These are phyloP conservation scores for Bombylius discolor DNA, from an alignment of 2,888 invertebrate species.

Conservation along the genomic window DNA sequence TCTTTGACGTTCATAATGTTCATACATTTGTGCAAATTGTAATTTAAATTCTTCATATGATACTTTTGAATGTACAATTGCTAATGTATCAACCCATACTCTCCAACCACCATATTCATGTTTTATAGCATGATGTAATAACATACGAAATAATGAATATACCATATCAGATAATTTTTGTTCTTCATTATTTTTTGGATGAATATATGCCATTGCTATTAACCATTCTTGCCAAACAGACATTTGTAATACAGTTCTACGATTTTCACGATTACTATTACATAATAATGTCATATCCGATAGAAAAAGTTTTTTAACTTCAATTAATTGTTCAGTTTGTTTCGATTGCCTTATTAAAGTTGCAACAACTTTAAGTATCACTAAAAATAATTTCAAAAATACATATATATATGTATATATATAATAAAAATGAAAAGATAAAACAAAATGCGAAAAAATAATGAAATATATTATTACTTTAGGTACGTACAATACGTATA, in stretches of 20 bases:
- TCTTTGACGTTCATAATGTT: slow-evolving; percentile 85
- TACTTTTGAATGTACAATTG: slow-evolving; percentile 98
- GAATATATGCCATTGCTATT: slow-evolving; percentile 96
- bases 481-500: no score
- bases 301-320: slow-evolving; percentile 91
- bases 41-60: slow-evolving; percentile 97
- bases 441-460: not conserved
- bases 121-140: slow-evolving; percentile 97
- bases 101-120: slow-evolving; percentile 99
- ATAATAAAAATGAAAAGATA: slow-evolving; percentile 9
- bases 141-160: slow-evolving; percentile 91
- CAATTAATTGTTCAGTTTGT: slow-evolving; percentile 76
- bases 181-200: slow-evolving; percentile 88
- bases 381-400: slow-evolving; percentile 40
- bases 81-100: slow-evolving; percentile 98
- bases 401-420: no score
- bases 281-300: slow-evolving; percentile 97
- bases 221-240: slow-evolving; percentile 99
- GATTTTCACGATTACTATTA: slow-evolving; percentile 92
- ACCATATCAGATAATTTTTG: slow-evolving; percentile 97
- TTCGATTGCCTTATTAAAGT: slow-evolving; percentile 94
- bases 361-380: slow-evolving; percentile 97
- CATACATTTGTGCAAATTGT: slow-evolving; percentile 95
- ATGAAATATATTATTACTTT: no score
- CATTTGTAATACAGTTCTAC: slow-evolving; percentile 96